These are phyloP conservation scores for Peromyscus nudipes DNA, from an alignment of 2,797 vertebrate species.

Conservation along the genomic window DNA sequence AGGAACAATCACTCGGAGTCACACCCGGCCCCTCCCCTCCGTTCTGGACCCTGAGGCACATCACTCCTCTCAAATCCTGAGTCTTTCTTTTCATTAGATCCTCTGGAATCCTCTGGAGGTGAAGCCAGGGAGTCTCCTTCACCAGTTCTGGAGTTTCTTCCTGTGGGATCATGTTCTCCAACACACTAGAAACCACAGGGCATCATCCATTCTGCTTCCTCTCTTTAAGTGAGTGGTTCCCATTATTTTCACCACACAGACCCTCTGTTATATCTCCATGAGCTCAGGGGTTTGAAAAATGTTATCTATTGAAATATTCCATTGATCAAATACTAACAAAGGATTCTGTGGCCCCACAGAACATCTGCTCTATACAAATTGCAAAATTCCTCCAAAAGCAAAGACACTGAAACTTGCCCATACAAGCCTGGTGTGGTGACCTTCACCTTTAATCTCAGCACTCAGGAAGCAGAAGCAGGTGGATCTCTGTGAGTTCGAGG, in stretches of 20 bases:
- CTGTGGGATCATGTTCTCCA: background rate
- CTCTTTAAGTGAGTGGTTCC: conserved; percentile 20
- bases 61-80: background rate
- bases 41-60: background rate
- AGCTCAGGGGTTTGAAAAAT: background rate
- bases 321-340: background rate
- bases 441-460: background rate
- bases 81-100: background rate
- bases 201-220: background rate
- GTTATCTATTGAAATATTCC: conserved; percentile 1
- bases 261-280: conserved; percentile 30
- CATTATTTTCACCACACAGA: conserved; percentile 24
- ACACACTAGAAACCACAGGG: background rate
- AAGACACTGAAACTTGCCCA: background rate
- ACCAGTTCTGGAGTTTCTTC: background rate
- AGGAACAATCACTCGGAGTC: background rate
- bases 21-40: background rate
- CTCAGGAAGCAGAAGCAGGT: background rate
- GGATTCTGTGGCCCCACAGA: background rate
- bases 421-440: background rate
- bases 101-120: background rate
- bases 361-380: background rate
- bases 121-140: background rate
- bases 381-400: conserved; percentile 17
- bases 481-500: background rate